phyloP scores from a whole-genome alignment of 2,113 vertebrate species.

The Crotalus tigris region DNA sequence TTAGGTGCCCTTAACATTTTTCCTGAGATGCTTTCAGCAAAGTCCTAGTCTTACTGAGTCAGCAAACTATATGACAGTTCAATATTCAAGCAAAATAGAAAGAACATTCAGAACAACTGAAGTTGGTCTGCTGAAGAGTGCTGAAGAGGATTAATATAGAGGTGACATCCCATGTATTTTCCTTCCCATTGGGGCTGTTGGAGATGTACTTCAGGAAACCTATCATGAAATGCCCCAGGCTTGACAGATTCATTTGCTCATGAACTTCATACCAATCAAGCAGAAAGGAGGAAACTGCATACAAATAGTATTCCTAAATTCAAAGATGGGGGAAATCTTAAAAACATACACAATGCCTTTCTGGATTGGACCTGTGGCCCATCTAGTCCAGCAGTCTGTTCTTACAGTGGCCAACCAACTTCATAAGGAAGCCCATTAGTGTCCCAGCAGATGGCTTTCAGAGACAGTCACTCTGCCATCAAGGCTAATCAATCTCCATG shows the following conservation, averaged over 20 bases:
- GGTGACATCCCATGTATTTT: constrained; percentile 53
- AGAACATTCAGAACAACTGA: constrained; percentile 63
- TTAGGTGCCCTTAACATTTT: constrained; percentile 39
- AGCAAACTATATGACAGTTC: constrained; percentile 41
- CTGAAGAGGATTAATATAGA: constrained; percentile 78
- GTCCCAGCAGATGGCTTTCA: not conserved
- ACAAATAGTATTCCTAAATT: constrained; percentile 31
- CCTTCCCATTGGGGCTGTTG: constrained; percentile 53
- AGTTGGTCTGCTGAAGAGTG: not conserved
- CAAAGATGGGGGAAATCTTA: not conserved
- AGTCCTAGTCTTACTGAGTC: constrained; percentile 28
- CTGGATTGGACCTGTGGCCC: not conserved
- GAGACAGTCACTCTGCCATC: not conserved
- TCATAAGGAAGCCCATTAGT: not conserved
- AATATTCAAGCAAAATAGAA: constrained; percentile 45
- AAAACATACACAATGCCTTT: not conserved
- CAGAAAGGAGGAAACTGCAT: constrained; percentile 34
- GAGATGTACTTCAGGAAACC: constrained; percentile 62
- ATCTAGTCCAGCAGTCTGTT: not conserved
- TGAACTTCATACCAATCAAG: constrained; percentile 18
- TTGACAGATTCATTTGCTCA: constrained; percentile 38
- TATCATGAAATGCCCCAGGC: not conserved
- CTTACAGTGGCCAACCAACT: not conserved
- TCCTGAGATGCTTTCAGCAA: constrained; percentile 26
- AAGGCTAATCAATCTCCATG: not conserved